A percentile compares a stretch with the other conserved stretches of the same genome.
phyloP scores from a whole-genome alignment of 2,888 invertebrate species.

The Ophion obscuratus region DNA sequence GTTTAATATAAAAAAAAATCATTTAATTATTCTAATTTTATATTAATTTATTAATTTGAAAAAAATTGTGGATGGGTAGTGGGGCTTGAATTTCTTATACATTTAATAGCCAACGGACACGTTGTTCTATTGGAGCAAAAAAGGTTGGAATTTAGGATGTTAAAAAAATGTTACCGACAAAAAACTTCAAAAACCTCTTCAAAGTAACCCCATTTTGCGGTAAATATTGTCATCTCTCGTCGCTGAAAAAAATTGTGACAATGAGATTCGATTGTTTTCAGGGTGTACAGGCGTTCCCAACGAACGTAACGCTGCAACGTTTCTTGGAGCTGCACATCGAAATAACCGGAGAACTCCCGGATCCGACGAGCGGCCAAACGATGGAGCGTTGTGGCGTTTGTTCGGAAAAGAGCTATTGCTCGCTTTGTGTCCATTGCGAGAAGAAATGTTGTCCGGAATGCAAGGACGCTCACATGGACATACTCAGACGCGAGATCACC shows the following conservation, averaged over 20 bases:
- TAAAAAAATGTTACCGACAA: no score
- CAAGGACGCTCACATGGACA: conserved; percentile 98
- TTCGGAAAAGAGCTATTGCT: conserved; percentile 95
- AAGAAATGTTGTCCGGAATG: conserved; percentile 98
- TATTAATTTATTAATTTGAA: no score
- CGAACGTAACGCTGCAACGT: conserved; percentile 97
- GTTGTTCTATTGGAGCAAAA: no score
- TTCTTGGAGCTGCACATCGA: conserved; percentile 97
- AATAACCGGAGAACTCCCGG: conserved; percentile 95
- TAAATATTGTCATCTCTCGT: conserved; percentile 29
- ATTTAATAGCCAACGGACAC: no score
- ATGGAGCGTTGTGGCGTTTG: conserved; percentile 98
- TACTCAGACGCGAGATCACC: conserved; percentile 94
- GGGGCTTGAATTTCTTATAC: no score
- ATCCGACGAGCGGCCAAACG: conserved; percentile 95
- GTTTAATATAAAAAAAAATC: no score
- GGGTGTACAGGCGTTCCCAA: conserved; percentile 93
- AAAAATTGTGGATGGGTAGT: no score
- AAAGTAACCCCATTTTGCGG: no score
- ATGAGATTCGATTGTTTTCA: conserved; percentile 70
- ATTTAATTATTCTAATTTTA: no score
- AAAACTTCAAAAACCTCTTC: no score
- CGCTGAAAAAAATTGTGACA: not conserved
- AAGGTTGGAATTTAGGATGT: no score
- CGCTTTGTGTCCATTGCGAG: conserved; percentile 97